These are phyloP conservation scores for Eupsittula cactorum DNA, from an alignment of 2,113 vertebrate genomes.

Conservation along the genomic window DNA sequence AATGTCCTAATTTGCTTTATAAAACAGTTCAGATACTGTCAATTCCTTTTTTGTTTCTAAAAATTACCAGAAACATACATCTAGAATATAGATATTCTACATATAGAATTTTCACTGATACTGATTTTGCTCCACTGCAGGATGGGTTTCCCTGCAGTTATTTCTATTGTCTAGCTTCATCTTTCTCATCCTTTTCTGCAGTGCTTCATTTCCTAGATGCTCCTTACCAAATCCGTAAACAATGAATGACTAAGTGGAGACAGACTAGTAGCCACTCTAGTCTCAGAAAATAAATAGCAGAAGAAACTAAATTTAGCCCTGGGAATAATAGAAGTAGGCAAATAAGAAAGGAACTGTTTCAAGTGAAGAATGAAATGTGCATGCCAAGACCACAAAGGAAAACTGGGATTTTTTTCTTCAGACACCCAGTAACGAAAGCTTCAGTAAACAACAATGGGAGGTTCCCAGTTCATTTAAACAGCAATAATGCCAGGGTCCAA, in stretches of 20 bases:
- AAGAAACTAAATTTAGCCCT: neutral
- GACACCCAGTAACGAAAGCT: neutral
- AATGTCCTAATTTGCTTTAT: neutral
- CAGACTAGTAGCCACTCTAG: neutral
- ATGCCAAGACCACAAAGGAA: neutral
- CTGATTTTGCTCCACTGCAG: neutral
- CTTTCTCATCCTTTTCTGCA: neutral
- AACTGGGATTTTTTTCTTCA: neutral
- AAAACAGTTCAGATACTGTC: neutral
- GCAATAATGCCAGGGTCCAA: neutral
- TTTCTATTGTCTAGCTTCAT: neutral
- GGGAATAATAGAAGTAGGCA: neutral
- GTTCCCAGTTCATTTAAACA: neutral
- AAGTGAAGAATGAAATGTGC: neutral
- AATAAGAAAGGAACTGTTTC: neutral
- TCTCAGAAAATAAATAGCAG: neutral
- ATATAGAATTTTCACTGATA: neutral
- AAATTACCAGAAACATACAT: neutral
- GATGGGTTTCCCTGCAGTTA: neutral
- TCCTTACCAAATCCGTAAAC: neutral
- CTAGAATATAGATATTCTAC: neutral
- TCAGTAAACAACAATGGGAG: neutral
- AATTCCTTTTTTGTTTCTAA: neutral
- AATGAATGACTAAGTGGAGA: neutral
- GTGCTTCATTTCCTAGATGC: neutral